Evolutionary conservation across 1,140 invertebrate species (phyloP).

Genomic region (Heliconius himera): DNA sequence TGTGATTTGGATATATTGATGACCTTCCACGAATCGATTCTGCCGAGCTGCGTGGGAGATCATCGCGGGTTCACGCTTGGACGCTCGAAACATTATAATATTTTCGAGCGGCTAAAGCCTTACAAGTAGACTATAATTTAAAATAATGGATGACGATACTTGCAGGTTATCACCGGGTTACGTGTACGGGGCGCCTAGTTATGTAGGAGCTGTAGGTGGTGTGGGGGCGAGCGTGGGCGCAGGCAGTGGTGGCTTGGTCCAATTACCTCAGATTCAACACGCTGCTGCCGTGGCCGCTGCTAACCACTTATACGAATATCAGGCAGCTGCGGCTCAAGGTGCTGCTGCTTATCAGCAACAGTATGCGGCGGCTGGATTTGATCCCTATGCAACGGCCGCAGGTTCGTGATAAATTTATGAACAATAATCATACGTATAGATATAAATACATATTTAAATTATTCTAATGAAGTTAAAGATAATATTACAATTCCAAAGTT

Average conservation of each 20-base stretch:
- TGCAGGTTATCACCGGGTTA: constrained; percentile 88
- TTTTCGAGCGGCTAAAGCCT: constrained; percentile 30
- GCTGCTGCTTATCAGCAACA: constrained; percentile 86
- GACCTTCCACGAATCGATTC: constrained; percentile 43
- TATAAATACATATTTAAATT: too few species aligned
- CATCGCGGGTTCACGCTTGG: constrained; percentile 38
- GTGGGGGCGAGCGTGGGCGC: constrained; percentile 82
- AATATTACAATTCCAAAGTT: too few species aligned
- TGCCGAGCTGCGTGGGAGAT: constrained; percentile 38
- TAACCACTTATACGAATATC: constrained; percentile 89
- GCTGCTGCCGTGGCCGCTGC: constrained; percentile 87
- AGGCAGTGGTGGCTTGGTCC: constrained; percentile 81
- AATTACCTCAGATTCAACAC: constrained; percentile 86
- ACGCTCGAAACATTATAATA: constrained; percentile 33
- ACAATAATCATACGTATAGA: too few species aligned
- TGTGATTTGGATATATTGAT: constrained; percentile 62
- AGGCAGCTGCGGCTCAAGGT: constrained; percentile 85
- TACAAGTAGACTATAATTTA: constrained; percentile 18
- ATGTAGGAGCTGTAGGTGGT: constrained; percentile 83
- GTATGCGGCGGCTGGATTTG: constrained; percentile 86
- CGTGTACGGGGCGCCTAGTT: constrained; percentile 86
- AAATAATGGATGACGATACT: constrained; percentile 36
- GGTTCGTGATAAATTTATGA: constrained; percentile 46
- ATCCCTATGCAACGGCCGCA: constrained; percentile 84
- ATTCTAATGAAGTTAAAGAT: too few species aligned